A percentile compares a stretch with the other conserved stretches of the same genome.
Evolutionary conservation across 2,888 invertebrate genomes (phyloP).

Genomic region (Nymphalis polychloros): DNA sequence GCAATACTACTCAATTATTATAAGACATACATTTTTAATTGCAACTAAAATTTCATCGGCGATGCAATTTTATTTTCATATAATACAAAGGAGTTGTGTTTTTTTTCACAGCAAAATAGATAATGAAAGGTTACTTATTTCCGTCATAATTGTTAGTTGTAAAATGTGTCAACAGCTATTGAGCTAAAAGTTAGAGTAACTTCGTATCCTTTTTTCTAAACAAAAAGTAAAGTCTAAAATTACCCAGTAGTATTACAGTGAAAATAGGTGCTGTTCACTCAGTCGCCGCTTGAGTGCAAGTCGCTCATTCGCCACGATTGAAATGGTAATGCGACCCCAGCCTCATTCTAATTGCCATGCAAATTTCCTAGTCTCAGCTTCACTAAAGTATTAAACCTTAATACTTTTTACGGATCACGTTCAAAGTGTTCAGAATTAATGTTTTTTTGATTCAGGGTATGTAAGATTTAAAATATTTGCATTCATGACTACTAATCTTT

Average conservation of each 20-base stretch:
- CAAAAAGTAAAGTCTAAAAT: constrained; percentile 12
- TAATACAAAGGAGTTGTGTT: no score
- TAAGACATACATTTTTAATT: no score
- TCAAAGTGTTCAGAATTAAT: constrained; percentile 4
- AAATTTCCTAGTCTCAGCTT: constrained; percentile 54
- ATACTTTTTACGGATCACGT: constrained; percentile 7
- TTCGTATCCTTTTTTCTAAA: constrained; percentile 4
- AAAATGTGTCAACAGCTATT: not conserved
- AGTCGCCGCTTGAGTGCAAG: constrained; percentile 37
- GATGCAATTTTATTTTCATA: no score
- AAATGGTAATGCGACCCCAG: constrained; percentile 70
- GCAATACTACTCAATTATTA: no score
- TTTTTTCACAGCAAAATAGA: no score
- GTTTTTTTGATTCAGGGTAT: constrained; percentile 4
- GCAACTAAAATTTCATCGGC: no score
- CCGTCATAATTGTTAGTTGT: not conserved
- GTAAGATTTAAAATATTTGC: constrained; percentile 3
- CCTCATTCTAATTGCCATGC: constrained; percentile 68
- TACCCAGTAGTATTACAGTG: constrained; percentile 18
- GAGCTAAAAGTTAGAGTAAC: not conserved
- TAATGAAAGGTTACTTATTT: not conserved
- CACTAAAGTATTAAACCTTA: constrained; percentile 38
- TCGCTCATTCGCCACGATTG: constrained; percentile 67
- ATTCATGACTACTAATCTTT: not conserved
- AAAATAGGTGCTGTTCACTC: constrained; percentile 27